Conservation (phyloP, 2,113 vertebrate genomes). For the Cyphotilapia sp. region DNA sequence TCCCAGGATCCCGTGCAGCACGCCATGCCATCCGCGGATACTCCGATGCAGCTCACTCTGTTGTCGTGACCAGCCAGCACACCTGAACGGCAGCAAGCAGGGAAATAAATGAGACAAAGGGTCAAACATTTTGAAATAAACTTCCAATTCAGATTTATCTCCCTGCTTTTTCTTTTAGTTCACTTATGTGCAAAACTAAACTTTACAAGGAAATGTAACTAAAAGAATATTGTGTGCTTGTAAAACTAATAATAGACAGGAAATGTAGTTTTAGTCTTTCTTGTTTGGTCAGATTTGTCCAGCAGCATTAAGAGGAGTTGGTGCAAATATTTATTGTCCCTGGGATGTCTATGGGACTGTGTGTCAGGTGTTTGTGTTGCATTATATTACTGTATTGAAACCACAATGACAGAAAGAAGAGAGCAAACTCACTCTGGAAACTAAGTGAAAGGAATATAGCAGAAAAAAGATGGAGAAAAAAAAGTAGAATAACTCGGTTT, state of each 20-base stretch:
- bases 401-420: not conserved
- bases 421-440: not conserved
- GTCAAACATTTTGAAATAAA: not conserved
- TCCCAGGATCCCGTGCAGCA: slow-evolving; percentile 97
- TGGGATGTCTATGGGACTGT: not conserved
- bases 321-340: not conserved
- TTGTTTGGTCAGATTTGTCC: not conserved
- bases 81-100: slow-evolving; percentile 61
- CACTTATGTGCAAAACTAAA: not conserved
- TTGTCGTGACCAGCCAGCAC: slow-evolving; percentile 94
- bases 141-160: not conserved
- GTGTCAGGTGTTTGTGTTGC: not conserved
- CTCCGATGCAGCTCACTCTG: slow-evolving; percentile 94
- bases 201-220: not conserved
- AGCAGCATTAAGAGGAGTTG: not conserved
- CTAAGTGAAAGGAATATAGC: not conserved
- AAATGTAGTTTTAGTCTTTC: not conserved
- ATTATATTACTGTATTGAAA: not conserved
- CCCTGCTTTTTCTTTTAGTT: not conserved
- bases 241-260: not conserved
- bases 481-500: not conserved
- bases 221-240: not conserved
- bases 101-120: not conserved
- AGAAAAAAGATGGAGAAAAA: not conserved
- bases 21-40: slow-evolving; percentile 90